A percentile compares a stretch with the other conserved stretches of the same genome.
These are phyloP conservation scores for Oreotrochilus melanogaster DNA, from an alignment of 2,113 vertebrate species.

Conservation along the genomic window DNA sequence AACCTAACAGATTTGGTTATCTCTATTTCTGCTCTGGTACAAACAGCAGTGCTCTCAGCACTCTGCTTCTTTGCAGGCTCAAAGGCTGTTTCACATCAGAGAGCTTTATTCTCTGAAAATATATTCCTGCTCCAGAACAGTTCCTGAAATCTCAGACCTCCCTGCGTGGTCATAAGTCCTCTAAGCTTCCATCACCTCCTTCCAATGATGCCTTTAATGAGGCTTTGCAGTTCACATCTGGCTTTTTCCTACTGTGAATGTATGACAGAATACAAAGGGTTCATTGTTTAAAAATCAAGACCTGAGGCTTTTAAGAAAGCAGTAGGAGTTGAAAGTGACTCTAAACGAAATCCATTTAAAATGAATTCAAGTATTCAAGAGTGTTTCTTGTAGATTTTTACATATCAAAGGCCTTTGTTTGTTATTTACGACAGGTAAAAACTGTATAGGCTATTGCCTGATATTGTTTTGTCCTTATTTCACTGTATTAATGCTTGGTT, in stretches of 20 bases:
- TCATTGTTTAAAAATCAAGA: conserved; percentile 73
- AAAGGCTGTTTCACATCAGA: conserved; percentile 18
- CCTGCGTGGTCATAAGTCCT: conserved; percentile 61
- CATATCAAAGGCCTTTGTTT: conserved; percentile 55
- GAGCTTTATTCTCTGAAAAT: background rate
- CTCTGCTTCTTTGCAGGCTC: background rate
- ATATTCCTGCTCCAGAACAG: conserved; percentile 8
- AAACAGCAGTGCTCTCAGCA: background rate
- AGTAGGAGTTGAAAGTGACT: conserved; percentile 59
- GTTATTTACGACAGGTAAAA: conserved; percentile 34
- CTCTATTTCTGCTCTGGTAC: background rate
- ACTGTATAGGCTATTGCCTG: background rate
- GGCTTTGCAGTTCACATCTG: conserved; percentile 71
- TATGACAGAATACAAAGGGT: conserved; percentile 69
- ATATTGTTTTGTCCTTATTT: background rate
- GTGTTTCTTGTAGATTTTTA: conserved; percentile 56
- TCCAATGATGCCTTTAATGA: conserved; percentile 66
- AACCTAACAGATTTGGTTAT: background rate
- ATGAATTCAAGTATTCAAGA: conserved; percentile 58
- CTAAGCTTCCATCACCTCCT: conserved; percentile 72
- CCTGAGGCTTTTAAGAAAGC: conserved; percentile 62
- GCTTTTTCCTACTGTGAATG: conserved; percentile 68
- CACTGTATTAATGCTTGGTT: background rate
- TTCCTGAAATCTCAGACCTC: conserved; percentile 64
- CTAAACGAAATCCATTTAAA: conserved; percentile 76